Percentiles rank a stretch among this genome's conserved stretches.
These are phyloP conservation scores for Clarias gariepinus DNA, from an alignment of 2,113 vertebrate genomes.

Conservation along the genomic window DNA sequence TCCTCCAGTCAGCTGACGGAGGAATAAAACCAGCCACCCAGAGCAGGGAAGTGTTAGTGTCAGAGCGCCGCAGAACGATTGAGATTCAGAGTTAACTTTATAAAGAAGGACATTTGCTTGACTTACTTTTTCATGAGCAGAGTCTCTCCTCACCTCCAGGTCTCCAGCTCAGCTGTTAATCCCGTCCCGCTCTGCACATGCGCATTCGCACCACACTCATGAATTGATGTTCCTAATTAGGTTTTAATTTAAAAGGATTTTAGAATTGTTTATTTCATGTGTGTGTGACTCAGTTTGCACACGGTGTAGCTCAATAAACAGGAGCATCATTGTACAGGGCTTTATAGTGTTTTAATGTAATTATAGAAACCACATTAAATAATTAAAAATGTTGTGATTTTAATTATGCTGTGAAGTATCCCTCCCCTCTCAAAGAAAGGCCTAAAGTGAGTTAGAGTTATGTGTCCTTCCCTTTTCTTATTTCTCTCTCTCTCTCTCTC, in stretches of 20 bases:
- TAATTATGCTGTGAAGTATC: no score
- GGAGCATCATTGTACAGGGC: no score
- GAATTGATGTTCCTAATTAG: neutral
- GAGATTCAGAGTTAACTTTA: neutral
- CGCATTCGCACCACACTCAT: neutral
- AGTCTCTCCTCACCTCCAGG: slow-evolving; percentile 1
- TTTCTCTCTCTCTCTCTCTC: no score
- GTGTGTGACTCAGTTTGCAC: neutral
- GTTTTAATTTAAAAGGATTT: neutral
- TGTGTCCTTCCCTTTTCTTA: neutral
- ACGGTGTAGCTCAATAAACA: neutral
- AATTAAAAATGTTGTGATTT: no score
- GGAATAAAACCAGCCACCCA: neutral
- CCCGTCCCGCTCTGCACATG: slow-evolving; percentile 11
- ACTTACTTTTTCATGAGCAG: neutral
- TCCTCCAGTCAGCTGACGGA: neutral
- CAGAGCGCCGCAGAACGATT: no score
- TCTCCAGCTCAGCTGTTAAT: slow-evolving; percentile 11
- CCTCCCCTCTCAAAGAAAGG: no score
- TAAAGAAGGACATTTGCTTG: neutral
- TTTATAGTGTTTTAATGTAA: no score
- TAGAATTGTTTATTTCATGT: neutral
- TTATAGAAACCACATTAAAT: no score
- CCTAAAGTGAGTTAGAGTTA: no score
- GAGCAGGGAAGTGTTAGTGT: neutral